Evolutionary conservation across 2,888 invertebrate genomes (phyloP).

Genomic region (Galerucella calmariensis): DNA sequence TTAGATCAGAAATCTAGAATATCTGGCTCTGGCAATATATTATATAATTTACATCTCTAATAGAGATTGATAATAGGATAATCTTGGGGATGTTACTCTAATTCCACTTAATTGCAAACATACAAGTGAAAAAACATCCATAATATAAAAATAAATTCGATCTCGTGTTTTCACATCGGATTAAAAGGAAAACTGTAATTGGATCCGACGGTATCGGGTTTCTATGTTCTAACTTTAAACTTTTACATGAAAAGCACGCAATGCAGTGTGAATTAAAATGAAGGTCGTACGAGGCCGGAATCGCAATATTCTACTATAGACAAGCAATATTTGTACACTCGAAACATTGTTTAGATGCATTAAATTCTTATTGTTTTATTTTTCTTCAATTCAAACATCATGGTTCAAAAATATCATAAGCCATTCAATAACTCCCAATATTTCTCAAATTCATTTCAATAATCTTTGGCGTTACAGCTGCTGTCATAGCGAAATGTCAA

Average conservation of each 20-base stretch:
- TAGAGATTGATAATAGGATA: too few relatives aligned
- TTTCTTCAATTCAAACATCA: background rate
- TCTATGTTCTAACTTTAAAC: slow-evolving; percentile 37
- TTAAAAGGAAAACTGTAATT: slow-evolving; percentile 40
- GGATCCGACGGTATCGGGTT: slow-evolving; percentile 37
- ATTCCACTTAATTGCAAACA: background rate
- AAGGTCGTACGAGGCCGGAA: slow-evolving; percentile 48
- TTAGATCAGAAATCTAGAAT: too few relatives aligned
- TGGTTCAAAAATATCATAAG: too few relatives aligned
- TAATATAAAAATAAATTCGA: slow-evolving; percentile 16
- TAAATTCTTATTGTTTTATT: background rate
- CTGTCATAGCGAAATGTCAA: too few relatives aligned
- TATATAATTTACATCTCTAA: too few relatives aligned
- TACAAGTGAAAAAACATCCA: background rate
- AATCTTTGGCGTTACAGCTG: too few relatives aligned
- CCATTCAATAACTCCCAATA: too few relatives aligned
- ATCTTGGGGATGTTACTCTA: background rate
- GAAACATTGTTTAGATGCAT: slow-evolving; percentile 2
- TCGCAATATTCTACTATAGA: slow-evolving; percentile 38
- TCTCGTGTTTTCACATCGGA: slow-evolving; percentile 33
- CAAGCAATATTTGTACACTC: slow-evolving; percentile 14
- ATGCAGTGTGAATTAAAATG: slow-evolving; percentile 41
- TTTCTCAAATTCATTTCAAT: too few relatives aligned
- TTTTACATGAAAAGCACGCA: slow-evolving; percentile 50
- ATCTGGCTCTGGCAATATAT: too few relatives aligned